phyloP scores from a whole-genome alignment of 2,113 vertebrate genomes.

The Hystrix cristata region DNA sequence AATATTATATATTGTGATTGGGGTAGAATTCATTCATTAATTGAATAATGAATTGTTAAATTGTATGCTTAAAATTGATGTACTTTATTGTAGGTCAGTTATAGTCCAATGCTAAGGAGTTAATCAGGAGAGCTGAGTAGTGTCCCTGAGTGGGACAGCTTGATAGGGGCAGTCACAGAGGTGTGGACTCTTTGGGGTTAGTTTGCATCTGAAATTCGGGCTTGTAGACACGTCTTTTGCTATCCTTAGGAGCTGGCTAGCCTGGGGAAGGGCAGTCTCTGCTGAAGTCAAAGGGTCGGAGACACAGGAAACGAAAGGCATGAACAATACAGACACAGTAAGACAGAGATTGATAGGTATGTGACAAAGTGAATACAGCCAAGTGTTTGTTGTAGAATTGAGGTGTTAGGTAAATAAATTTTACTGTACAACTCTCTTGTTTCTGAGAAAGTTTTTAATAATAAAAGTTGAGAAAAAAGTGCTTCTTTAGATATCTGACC shows the following conservation, averaged over 20 bases:
- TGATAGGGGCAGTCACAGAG: too few relatives aligned
- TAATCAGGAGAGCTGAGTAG: background rate
- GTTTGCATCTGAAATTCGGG: background rate
- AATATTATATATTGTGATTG: background rate
- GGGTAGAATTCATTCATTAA: background rate
- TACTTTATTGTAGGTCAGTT: background rate
- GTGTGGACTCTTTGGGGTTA: too few relatives aligned
- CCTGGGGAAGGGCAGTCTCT: background rate
- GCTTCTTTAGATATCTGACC: background rate
- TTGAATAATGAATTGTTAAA: background rate
- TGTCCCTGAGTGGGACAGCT: background rate
- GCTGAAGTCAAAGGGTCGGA: background rate
- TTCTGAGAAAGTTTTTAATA: background rate
- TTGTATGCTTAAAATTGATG: background rate
- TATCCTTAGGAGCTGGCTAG: background rate
- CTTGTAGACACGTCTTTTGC: background rate
- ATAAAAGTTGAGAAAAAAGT: background rate
- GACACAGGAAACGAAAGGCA: background rate
- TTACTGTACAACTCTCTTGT: background rate
- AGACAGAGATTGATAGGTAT: background rate
- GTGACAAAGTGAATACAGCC: background rate
- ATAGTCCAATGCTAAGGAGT: background rate
- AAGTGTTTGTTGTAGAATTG: background rate
- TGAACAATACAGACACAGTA: background rate
- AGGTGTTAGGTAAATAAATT: background rate